phyloP scores from a whole-genome alignment of 2,888 invertebrate genomes.

The Agapetus fuscipes region DNA sequence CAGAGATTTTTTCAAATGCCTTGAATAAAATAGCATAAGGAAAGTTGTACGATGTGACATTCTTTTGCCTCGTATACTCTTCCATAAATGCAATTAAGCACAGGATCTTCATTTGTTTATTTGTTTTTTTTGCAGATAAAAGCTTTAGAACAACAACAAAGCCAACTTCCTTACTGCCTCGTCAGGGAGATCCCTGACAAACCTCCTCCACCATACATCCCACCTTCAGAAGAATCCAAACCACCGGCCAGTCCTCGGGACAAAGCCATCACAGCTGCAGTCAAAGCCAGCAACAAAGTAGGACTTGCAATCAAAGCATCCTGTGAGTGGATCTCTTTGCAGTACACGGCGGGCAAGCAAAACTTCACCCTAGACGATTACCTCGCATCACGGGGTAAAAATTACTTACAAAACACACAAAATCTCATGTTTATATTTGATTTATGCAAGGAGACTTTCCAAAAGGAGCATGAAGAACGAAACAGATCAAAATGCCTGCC shows the following conservation, averaged over 20 bases:
- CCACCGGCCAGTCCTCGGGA: not conserved
- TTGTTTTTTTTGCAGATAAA: constrained; percentile 17
- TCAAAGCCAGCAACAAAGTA: not conserved
- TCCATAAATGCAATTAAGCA: too few species aligned
- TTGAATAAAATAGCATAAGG: too few species aligned
- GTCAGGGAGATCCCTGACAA: constrained; percentile 20
- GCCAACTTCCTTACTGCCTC: constrained; percentile 17
- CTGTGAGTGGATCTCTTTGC: constrained; percentile 13
- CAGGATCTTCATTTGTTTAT: too few species aligned
- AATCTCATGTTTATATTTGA: constrained; percentile 16
- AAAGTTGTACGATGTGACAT: too few species aligned
- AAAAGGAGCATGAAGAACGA: constrained; percentile 6
- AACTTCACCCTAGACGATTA: constrained; percentile 1
- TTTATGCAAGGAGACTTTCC: constrained; percentile 16
- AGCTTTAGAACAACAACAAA: constrained; percentile 17
- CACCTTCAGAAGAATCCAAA: constrained; percentile 15
- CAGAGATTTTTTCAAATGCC: too few species aligned
- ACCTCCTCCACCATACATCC: constrained; percentile 20
- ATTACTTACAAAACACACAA: constrained; percentile 1
- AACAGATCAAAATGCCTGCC: not conserved
- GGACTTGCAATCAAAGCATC: constrained; percentile 7
- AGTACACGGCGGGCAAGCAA: constrained; percentile 4
- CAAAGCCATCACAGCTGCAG: not conserved
- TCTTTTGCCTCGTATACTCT: too few species aligned
- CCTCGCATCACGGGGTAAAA: constrained; percentile 1